Conservation (phyloP, 1,140 invertebrate species). For the Chionoecetes opilio region DNA sequence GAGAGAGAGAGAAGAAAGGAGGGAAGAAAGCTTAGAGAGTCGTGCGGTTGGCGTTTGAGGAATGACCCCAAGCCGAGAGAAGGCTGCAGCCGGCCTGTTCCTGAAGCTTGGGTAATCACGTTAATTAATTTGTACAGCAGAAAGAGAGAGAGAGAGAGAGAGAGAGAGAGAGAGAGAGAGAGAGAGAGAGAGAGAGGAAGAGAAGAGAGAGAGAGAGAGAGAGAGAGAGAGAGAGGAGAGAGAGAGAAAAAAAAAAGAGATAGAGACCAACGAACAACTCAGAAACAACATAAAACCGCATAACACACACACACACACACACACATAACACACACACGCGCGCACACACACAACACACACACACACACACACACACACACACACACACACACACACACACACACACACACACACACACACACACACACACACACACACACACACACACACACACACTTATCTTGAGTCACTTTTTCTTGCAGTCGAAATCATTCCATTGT, state of each 20-base stretch:
- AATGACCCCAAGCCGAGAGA: not conserved
- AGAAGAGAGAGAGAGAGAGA: not conserved
- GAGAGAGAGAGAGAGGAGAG: not conserved
- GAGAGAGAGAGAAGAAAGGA: not conserved
- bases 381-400: no score
- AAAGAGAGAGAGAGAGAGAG: not conserved
- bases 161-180: slow-evolving; percentile 8
- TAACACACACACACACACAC: no score
- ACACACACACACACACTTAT: no score
- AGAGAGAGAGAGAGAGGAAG: not conserved
- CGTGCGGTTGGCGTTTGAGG: not conserved
- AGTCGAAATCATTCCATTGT: no score
- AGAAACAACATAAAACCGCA: not conserved
- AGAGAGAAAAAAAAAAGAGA: no score
- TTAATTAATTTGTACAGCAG: not conserved
- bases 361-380: no score
- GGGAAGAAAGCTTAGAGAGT: not conserved
- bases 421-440: no score
- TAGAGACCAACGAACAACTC: no score
- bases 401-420: no score
- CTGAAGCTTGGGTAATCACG: not conserved
- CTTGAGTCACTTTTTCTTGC: no score
- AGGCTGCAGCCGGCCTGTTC: not conserved
- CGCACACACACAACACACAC: no score
- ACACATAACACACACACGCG: no score